Conservation (phyloP, 2,113 vertebrate genomes). For the Gopherus flavomarginatus region DNA sequence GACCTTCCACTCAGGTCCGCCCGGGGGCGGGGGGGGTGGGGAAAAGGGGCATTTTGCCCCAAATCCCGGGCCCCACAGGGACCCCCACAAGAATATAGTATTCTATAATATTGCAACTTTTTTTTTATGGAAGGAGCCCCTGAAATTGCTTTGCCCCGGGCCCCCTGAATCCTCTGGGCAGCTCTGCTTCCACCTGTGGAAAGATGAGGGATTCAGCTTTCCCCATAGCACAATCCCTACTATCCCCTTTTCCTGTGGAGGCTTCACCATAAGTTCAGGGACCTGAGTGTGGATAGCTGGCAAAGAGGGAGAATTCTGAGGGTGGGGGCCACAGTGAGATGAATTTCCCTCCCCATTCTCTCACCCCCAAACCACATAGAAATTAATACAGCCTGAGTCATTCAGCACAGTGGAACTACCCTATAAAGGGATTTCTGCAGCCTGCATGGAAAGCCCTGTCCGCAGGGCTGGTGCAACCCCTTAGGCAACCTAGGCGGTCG, state of each 20-base stretch:
- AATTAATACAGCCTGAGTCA: not conserved
- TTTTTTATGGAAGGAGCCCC: too few species aligned
- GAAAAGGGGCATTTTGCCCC: too few species aligned
- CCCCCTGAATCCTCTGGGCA: too few species aligned
- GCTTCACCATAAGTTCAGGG: not conserved
- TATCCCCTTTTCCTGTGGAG: not conserved
- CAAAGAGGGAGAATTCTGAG: not conserved
- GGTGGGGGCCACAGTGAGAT: not conserved
- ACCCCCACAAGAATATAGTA: too few species aligned
- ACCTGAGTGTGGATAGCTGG: not conserved
- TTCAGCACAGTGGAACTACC: not conserved
- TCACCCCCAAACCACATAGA: not conserved
- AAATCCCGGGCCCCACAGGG: too few species aligned
- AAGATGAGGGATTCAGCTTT: not conserved
- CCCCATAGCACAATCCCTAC: not conserved
- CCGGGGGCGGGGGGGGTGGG: too few species aligned
- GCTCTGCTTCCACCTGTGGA: not conserved
- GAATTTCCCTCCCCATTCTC: not conserved
- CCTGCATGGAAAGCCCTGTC: fast-evolving
- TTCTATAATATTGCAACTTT: too few species aligned
- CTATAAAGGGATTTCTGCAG: not conserved
- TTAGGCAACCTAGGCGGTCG: too few species aligned
- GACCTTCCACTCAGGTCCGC: not conserved
- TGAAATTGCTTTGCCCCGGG: too few species aligned
- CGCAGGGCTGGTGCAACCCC: too few species aligned